phyloP scores from a whole-genome alignment of 92 coral and sea anemone genomes.

The Zoanthus sansibaricus region DNA sequence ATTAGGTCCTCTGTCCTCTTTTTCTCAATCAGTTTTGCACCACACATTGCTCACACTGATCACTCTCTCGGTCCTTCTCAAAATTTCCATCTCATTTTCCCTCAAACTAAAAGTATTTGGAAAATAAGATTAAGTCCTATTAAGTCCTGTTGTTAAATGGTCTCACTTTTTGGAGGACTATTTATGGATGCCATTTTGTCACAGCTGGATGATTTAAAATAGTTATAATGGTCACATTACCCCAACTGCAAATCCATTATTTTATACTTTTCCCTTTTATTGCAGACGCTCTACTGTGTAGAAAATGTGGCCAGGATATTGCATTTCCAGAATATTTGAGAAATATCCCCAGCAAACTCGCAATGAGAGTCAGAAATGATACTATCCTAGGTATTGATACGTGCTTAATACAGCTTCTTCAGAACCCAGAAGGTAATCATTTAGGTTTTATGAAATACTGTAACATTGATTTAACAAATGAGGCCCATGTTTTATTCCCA shows the following conservation, averaged over 20 bases:
- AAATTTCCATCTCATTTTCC: too few species aligned
- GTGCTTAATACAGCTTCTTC: conserved; percentile 86
- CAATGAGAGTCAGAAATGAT: conserved; percentile 93
- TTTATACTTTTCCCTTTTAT: not conserved
- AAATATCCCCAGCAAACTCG: conserved; percentile 80
- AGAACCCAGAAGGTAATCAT: conserved; percentile 86
- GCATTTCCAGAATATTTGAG: conserved; percentile 70
- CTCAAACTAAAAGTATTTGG: too few species aligned
- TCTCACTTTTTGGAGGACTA: too few species aligned
- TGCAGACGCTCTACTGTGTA: conserved; percentile 82
- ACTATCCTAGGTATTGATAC: conserved; percentile 79
- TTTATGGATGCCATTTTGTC: too few species aligned
- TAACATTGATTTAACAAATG: not conserved
- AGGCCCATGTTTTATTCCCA: too few species aligned
- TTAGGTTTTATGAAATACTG: not conserved
- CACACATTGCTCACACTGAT: too few species aligned
- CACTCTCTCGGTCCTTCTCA: too few species aligned
- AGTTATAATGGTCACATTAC: not conserved
- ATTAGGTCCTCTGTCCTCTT: too few species aligned
- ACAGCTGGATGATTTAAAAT: too few species aligned
- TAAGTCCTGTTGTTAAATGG: too few species aligned
- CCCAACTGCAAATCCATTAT: not conserved
- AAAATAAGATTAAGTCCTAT: too few species aligned
- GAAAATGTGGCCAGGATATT: conserved; percentile 92
- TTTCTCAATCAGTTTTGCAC: too few species aligned